Base-by-base conservation (phyloP, 2,797 vertebrate species). In the Coilia nasus region DNA sequence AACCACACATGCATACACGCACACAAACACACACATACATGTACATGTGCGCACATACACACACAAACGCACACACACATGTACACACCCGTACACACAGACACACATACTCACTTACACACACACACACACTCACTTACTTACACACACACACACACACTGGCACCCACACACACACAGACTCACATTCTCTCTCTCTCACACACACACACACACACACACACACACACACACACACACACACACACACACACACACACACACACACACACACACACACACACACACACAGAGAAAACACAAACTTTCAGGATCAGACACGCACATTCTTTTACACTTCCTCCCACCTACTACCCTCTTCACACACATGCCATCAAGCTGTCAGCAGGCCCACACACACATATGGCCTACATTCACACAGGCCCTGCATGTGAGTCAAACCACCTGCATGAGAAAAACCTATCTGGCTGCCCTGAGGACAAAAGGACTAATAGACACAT, bases 61-160 rank as follows among this genome's bases (percentile, higher is more conserved):
- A 71, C 64, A 71, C 62, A 71, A 2, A 15, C 14, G 6, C 31
- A 75, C 64, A 31, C 25, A 41, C 15, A 44, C 59, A 62, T n/a
- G 4, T 25, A 25, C 64, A 60, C 47, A 60, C 25, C 25, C 25
- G 6, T 12, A 60, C 64, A 67, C 25, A 25, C 23, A 62, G n/a
- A 78, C 21, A 9, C 21, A n/a, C 60, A 11, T 10, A 62, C n/a
- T 25, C n/a, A 67, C 62, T 25, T 94, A 83, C 85, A 31, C 6
- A 15, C 46, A 35, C 19, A 41, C 25, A 35, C 83, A 67, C n/a
- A 28, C 35, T 46, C 62, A 80, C 23, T 59, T 21, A 41, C n/a
- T 3, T n/a, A 60, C 83, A 62, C 54, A 64, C 54, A 75, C 15
- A 23, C 14, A 64, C 64, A 23, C 35, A 44, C 21, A 44, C 28